Base-by-base conservation (phyloP, 2,888 invertebrate genomes). In the Coenonympha arcania region DNA sequence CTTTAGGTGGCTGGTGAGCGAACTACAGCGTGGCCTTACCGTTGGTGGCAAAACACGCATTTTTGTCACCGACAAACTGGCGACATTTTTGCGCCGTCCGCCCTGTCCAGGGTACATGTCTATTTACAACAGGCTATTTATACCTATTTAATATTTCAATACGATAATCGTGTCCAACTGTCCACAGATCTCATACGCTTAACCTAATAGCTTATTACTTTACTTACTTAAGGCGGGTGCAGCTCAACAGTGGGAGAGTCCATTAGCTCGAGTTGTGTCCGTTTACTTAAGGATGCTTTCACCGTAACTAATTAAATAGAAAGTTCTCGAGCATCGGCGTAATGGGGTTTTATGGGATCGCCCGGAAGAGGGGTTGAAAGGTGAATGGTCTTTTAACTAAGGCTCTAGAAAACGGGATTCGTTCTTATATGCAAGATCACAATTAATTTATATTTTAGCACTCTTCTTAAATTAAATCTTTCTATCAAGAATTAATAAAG, bases 271-370 rank as follows among this genome's bases (percentile, higher is more conserved):
- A 48, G 52, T 41, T 49, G 49, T 43, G 42, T 47, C 15, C 34
- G 54, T 60, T 59, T 59, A 47, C 60, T 57, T 57, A 57, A 59
- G 60, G 60, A 53, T 53, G 55, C 54, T 59, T 54, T 52, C 50
- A 52, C 39, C 43, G 51, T 47, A 36, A 39, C 48, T 60, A 60
- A 60, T 60, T 57, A 54, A 57, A 60, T 60, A 59, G 53, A 57
- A 57, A 56, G 52, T 53, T 58, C 50, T 56, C 55, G 49, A 50
- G 19, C 33, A 41, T 37, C 42, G 13, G n/a, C 22, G 20, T 54
- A 56, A 46, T 40, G 50, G 48, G 41, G 6, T 40, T 40, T 19
- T 26, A 36, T 34, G 11, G 45, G 33, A 47, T 31, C 34, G 28
- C 20, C 31, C 41, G 34, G 48, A 40, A 31, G 34, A 42, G 39